Percentiles rank a stretch among this genome's conserved stretches.
Evolutionary conservation across 1,140 invertebrate species (phyloP).

Genomic region (Spodoptera frugiperda): DNA sequence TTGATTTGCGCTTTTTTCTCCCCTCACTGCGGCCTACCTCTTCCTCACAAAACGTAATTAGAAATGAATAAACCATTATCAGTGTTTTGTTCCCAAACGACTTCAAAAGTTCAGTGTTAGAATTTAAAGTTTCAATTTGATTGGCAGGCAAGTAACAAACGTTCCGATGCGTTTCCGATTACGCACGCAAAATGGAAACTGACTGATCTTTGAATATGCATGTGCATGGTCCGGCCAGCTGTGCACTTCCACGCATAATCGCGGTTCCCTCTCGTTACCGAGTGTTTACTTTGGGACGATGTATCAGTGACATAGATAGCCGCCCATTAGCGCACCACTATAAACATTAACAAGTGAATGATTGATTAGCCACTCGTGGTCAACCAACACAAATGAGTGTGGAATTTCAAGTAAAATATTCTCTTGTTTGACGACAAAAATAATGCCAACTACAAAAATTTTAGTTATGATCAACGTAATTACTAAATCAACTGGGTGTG

Average conservation of each 20-base stretch:
- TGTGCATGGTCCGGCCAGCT: constrained; percentile 71
- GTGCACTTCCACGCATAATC: constrained; percentile 68
- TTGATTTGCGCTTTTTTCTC: constrained; percentile 65
- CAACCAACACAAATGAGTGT: constrained; percentile 18
- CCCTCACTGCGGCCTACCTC: constrained; percentile 67
- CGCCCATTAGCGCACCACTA: constrained; percentile 55
- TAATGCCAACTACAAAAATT: background rate
- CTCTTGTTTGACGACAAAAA: constrained; percentile 9
- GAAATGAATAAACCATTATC: constrained; percentile 76
- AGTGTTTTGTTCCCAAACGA: constrained; percentile 27
- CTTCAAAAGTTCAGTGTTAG: constrained; percentile 23
- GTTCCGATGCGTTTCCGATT: constrained; percentile 76
- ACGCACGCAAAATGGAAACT: constrained; percentile 82
- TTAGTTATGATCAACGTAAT: background rate
- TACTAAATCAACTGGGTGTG: too few species aligned
- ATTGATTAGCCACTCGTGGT: constrained; percentile 57
- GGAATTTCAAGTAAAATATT: constrained; percentile 26
- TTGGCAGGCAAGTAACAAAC: constrained; percentile 52
- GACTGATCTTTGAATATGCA: constrained; percentile 84
- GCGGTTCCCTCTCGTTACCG: constrained; percentile 55
- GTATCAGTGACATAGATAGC: constrained; percentile 54
- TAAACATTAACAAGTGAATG: constrained; percentile 57
- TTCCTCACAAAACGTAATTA: constrained; percentile 77
- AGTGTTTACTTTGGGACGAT: constrained; percentile 54
- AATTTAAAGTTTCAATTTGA: constrained; percentile 66